Conservation (phyloP, 2,797 vertebrate species). For the Sciaenops ocellatus region DNA sequence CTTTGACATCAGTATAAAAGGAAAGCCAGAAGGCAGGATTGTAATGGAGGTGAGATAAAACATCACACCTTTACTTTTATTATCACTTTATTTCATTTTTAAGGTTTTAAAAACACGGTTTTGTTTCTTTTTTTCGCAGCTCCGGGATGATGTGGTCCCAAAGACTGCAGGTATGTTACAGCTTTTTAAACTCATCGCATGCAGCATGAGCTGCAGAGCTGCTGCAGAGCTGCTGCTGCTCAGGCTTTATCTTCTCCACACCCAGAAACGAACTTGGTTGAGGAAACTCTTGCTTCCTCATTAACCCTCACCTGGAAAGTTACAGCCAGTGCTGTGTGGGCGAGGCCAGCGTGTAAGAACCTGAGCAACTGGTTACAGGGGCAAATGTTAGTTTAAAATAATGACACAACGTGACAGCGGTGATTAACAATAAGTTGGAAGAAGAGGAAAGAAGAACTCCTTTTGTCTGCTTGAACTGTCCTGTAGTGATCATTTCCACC, state of each 20-base stretch:
- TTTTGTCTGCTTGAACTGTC: too few relatives aligned
- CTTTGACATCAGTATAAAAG: conserved; percentile 85
- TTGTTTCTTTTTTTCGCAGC: conserved; percentile 73
- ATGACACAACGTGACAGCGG: background rate
- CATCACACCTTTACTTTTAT: rapidly evolving
- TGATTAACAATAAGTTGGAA: background rate
- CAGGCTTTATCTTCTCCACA: background rate
- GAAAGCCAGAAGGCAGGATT: conserved; percentile 79
- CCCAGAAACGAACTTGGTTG: background rate
- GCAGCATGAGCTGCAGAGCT: background rate
- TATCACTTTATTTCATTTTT: background rate
- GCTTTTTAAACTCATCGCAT: background rate
- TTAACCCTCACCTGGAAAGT: background rate
- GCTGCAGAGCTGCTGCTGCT: background rate
- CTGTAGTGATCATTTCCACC: background rate
- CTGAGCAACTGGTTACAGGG: conserved; percentile 2
- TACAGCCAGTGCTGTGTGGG: background rate
- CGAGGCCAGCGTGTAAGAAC: background rate
- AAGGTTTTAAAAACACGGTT: background rate
- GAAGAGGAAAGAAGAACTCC: background rate
- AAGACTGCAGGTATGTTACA: conserved; percentile 85
- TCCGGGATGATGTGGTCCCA: conserved; percentile 91
- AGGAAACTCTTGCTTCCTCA: background rate
- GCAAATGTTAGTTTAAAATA: conserved; percentile 3
- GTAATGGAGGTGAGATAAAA: conserved; percentile 86